Percentiles rank a stretch among this genome's conserved stretches.
phyloP scores from a whole-genome alignment of 2,888 invertebrate genomes.

The Xylocampa areola region DNA sequence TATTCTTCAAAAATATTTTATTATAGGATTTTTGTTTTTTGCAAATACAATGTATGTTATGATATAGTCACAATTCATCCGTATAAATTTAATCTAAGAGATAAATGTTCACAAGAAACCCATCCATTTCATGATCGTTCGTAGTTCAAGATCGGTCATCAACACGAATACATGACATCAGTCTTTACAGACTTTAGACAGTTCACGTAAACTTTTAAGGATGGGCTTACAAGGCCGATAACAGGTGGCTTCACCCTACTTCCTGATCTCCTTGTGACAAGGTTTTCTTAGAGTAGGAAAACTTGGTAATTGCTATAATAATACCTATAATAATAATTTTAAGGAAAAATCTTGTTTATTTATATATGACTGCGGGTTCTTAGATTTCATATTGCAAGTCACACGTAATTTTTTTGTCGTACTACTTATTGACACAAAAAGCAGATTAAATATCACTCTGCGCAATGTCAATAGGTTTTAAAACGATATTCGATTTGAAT shows the following conservation, averaged over 20 bases:
- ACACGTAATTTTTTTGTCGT: neutral
- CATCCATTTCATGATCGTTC: neutral
- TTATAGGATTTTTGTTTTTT: no score
- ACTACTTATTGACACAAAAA: no score
- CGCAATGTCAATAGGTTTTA: neutral
- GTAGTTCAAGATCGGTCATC: constrained; percentile 16
- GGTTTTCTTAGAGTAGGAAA: constrained; percentile 35
- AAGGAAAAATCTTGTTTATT: constrained; percentile 35
- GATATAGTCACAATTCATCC: no score
- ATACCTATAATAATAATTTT: constrained; percentile 10
- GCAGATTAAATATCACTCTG: no score
- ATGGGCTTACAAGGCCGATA: constrained; percentile 7
- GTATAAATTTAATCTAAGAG: no score
- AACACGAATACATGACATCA: constrained; percentile 16
- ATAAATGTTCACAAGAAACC: constrained; percentile 2
- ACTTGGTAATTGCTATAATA: constrained; percentile 23
- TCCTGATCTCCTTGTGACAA: constrained; percentile 56
- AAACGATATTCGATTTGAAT: no score
- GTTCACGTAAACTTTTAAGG: constrained; percentile 3
- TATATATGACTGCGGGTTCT: neutral
- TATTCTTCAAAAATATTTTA: no score
- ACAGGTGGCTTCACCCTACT: constrained; percentile 24
- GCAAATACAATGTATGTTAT: no score
- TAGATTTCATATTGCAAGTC: constrained; percentile 12
- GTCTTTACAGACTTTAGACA: constrained; percentile 7